Base-by-base conservation (phyloP, 2,888 invertebrate species). In the Zeuzera pyrina region DNA sequence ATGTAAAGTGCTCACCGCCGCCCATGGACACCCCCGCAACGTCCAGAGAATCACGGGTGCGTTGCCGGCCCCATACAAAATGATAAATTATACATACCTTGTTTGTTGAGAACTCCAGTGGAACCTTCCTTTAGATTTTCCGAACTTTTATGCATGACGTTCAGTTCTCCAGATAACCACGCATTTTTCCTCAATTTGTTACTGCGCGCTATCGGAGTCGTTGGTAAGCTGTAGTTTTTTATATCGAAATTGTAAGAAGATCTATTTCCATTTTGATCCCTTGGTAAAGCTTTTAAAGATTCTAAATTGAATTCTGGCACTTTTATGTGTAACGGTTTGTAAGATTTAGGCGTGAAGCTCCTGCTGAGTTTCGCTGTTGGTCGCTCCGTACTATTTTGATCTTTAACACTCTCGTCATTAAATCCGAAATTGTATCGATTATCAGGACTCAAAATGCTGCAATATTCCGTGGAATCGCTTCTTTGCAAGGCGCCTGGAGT, bases 131-230 rank as follows among this genome's bases (percentile, higher is more conserved):
- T 49, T n/a, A 44, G 19, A 33, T 43, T 45, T 4, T 50, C 55
- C 8, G 38, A 28, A 34, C 42, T 53, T 6, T 42, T 47, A 6
- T 57, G 57, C 3, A 45, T 49, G 1, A 47, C 39, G 24, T 48
- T 54, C 19, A 76, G 38, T 27, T 81, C 79, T 6, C 84, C 85
- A 1, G 85, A 81, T 1, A 86, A 57, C 86, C 86, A 86, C 5
- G 85, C 85, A 34, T 84, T 84, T 40, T 77, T 83, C 41, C 85
- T 71, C 41, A 86, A 53, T 43, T 85, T 85, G 37, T 84, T 86
- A 45, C 81, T 85, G 3, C 85, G 60, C 3, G 86, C 86, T 34
- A 86, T 86, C 1, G 86, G 85, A 3, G 85, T 85, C 0, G 63
- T 62, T 1, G 86, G 86, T 38, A 86, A 60, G 45, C 77, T 78